phyloP scores from a whole-genome alignment of 2,888 invertebrate genomes.

The Emmelina monodactyla region DNA sequence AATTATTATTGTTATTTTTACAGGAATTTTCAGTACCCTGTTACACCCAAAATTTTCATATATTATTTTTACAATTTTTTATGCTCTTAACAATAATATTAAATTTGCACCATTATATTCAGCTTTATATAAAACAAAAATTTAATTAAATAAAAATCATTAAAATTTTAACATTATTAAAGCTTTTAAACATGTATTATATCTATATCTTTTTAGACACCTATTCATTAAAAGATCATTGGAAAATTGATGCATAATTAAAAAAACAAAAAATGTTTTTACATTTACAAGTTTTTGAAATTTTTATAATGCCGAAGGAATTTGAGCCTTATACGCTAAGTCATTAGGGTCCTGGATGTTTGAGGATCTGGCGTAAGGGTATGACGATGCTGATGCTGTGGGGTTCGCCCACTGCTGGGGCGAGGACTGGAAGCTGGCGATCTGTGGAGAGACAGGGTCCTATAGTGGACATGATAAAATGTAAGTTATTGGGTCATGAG shows the following conservation, averaged over 20 bases:
- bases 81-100: too few relatives aligned
- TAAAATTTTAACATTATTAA: constrained; percentile 4
- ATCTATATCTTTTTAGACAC: too few relatives aligned
- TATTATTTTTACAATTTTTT: too few relatives aligned
- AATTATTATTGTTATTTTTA: too few relatives aligned
- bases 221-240: too few relatives aligned
- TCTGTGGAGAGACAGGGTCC: constrained; percentile 24
- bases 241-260: too few relatives aligned
- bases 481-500: neutral
- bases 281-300: too few relatives aligned
- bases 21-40: too few relatives aligned
- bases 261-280: too few relatives aligned
- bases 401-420: constrained; percentile 52
- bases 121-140: constrained; percentile 13
- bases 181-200: neutral
- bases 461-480: too few relatives aligned
- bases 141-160: neutral
- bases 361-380: constrained; percentile 51
- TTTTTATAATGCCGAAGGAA: constrained; percentile 32
- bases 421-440: constrained; percentile 42
- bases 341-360: constrained; percentile 68
- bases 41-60: too few relatives aligned
- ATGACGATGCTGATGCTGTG: constrained; percentile 45
- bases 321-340: constrained; percentile 75
- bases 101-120: constrained; percentile 20